Percentiles rank a stretch among this genome's conserved stretches.
Evolutionary conservation across 1,140 invertebrate genomes (phyloP).

Genomic region (honey bee (Apis mellifera)): DNA sequence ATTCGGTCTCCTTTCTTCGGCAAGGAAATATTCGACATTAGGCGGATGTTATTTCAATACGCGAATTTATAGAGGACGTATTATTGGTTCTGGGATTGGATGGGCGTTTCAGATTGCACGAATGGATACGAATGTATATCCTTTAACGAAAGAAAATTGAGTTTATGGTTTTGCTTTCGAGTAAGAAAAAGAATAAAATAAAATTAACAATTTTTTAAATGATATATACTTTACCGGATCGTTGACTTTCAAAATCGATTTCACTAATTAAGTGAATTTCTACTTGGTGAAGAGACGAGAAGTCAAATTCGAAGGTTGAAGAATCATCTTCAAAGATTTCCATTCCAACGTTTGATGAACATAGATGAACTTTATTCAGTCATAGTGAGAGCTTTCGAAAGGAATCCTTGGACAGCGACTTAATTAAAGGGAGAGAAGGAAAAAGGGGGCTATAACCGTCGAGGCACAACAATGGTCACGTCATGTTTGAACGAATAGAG

Average conservation of each 20-base stretch:
- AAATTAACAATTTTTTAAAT: no score
- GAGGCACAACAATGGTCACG: slow-evolving; percentile 19
- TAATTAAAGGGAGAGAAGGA: slow-evolving; percentile 32
- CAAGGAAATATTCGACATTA: background rate
- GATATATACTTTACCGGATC: no score
- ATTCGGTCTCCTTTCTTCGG: slow-evolving; percentile 8
- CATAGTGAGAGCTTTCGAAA: background rate
- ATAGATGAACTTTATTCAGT: background rate
- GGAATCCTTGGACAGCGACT: slow-evolving; percentile 3
- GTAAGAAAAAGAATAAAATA: no score
- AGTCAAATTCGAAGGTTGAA: no score
- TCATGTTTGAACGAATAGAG: slow-evolving; percentile 16
- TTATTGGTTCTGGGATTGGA: background rate
- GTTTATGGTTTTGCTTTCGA: no score
- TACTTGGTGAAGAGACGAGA: no score
- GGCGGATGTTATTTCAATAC: background rate
- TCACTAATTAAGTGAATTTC: no score
- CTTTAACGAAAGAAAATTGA: no score
- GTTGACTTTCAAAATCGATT: no score
- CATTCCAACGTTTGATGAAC: slow-evolving; percentile 3
- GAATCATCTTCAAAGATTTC: background rate
- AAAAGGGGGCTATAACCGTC: slow-evolving; percentile 33
- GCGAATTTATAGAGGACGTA: background rate
- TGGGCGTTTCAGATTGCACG: no score
- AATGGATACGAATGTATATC: no score